A percentile compares a stretch with the other conserved stretches of the same genome.
Conservation (phyloP, 2,888 invertebrate genomes). For the Chaetogeoica ovagalla region DNA sequence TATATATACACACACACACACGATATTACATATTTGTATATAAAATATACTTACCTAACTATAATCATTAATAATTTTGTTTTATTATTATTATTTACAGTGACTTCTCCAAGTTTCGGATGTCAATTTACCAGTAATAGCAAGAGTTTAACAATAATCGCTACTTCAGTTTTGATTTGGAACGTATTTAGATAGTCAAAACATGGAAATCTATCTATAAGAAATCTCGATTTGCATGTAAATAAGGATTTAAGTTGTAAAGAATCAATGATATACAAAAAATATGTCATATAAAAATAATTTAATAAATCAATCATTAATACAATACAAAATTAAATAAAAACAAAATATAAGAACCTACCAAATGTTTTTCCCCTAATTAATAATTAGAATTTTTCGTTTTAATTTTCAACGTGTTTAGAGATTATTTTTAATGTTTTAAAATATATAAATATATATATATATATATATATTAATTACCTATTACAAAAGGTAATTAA, state of each 20-base stretch:
- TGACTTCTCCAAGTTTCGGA: slow-evolving; percentile 33
- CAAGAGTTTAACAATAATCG: slow-evolving; percentile 4
- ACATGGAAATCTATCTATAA: background rate
- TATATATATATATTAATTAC: background rate
- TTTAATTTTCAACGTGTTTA: background rate
- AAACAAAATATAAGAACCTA: background rate
- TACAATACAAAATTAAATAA: background rate
- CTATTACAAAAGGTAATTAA: background rate
- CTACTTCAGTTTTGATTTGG: slow-evolving; percentile 8
- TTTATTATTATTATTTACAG: slow-evolving; percentile 31
- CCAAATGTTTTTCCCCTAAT: background rate
- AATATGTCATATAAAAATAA: background rate
- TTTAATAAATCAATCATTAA: background rate
- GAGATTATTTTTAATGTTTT: background rate
- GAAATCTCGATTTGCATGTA: slow-evolving; percentile 15
- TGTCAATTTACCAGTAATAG: slow-evolving; percentile 5
- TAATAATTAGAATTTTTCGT: background rate
- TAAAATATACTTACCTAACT: background rate
- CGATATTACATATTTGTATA: too few species aligned
- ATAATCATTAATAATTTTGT: background rate
- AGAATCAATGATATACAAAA: background rate
- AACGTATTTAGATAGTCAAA: slow-evolving; percentile 36
- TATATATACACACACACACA: too few species aligned
- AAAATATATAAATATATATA: slow-evolving; percentile 15
- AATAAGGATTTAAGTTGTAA: slow-evolving; percentile 30